Base-by-base conservation (phyloP, 2,113 vertebrate species). In the Fukomys damarensis region DNA sequence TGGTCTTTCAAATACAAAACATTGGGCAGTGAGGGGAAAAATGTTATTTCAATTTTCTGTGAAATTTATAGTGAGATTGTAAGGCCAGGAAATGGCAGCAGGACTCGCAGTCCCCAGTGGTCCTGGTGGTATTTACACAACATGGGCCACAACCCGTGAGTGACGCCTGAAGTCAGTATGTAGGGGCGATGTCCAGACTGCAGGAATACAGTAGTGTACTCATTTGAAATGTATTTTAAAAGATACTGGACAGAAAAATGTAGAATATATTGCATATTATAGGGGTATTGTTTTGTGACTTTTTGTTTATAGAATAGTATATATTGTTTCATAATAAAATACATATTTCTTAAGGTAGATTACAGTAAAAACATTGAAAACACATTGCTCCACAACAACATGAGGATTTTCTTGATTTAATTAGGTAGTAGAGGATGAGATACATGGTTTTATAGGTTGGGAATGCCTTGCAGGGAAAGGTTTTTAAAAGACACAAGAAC, bases 401-500 rank as follows among this genome's bases (percentile, higher is more conserved):
- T 58, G 38, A 90, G 14, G 10, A 1, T 70, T 86, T 86, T 68
- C 38, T 86, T 83, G 8, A 79, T 90, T 96, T 77, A 65, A 61
- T 2, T 77, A 77, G 35, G 10, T 81, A 77, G 70, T 35, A 54
- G 59, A 56, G 22, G 17, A 61, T 14, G 7, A 85, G 70, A 3
- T 22, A 14, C 58, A 26, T 35, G 9, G 20, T 88, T 54, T 59
- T 58, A 56, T 24, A 5, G n/a, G 52, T 76, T 86, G 11, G 86
- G 46, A 89, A 68, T 61, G n/a, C 70, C 49, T 76, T 52, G n/a
- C 35, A 59, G 56, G 22, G 94, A 91, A 93, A 56, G 1, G 41
- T 38, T 87, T 96, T 46, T 35, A 35, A 80, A 93, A 91, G 68
- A 86, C 20, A 89, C 12, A 77, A 74, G 28, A 84, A 81, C 4